Evolutionary conservation across 2,888 invertebrate genomes (phyloP), one percentile per base, ranked within the genome.

Genomic region (Noctua pronuba): DNA sequence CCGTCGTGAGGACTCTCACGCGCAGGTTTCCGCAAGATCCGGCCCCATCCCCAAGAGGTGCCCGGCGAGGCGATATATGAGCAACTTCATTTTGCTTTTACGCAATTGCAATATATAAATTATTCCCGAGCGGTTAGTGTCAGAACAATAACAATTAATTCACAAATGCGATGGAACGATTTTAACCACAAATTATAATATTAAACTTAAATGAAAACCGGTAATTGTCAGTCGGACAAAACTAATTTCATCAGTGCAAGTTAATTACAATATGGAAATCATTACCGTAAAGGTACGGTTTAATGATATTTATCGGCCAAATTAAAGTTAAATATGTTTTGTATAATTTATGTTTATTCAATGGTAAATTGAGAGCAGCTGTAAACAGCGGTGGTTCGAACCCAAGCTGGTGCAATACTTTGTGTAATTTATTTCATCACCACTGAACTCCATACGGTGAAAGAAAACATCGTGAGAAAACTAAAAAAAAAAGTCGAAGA

Each of bases 221-320:
- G 18, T 67, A 28, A 60, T 67, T 68, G n/a, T 75, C 82, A 55
- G 31, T 46, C 31, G 60, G 24, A 49, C 28, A 21, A 52, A 62
- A 79, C 64, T 65, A 75, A 82, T 85, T 79, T 64, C 28, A 82
- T 75, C 35, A 55, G 41, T 10, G 31, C 35, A 8, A 60, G 55
- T 60, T 73, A 75, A 84, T 85, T 75, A 73, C 28, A 58, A 21
- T 67, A 82, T 75, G 82, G 46, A 82, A 85, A 79, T 71, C 28
- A 73, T 76, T 76, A 65, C 31, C 16, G 24, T 31, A 31, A 52
- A 28, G 7, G 38, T 5, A 35, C 1, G 13, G 13, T 72, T 82
- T 46, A 83, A 80, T 60, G 18, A 35, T 64, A 28, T 55, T 83
- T 60, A 52, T 49, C 73, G 24, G 52, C 38, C 16, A 11, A 11